Base-by-base conservation (phyloP, 1,140 invertebrate genomes). In the Drosophila pachea region DNA sequence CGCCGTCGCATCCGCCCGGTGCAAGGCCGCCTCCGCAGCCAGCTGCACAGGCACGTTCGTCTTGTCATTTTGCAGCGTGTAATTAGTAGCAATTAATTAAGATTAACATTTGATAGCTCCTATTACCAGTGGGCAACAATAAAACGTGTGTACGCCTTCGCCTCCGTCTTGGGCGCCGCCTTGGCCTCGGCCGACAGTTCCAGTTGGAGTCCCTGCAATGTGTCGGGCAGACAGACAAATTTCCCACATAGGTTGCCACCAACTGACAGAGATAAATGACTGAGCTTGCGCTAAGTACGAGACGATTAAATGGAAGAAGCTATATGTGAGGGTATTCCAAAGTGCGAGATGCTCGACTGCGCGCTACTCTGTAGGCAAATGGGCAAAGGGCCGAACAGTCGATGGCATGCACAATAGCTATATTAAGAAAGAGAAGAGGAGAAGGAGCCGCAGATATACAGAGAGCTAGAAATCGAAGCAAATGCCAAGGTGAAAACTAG, bases 41-140 rank as follows among this genome's bases (percentile, higher is more conserved):
- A 38, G 36, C 0, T 43, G 9, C 35, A 42, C 4, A 42, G 3
- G 31, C n/a, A 49, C 40, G 16, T 32, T 32, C 16, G 11, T 31
- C 40, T 29, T 35, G 29, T 35, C 38, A 33, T 33, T 31, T 53
- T 38, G 11, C 14, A 47, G 53, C 8, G 11, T 64, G 76, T 59
- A 76, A 86, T 88, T 86, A 81, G 74, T 69, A 42, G 73, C 71
- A 77, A 79, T 86, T 79, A 74, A 81, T 81, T 81, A 69, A 56
- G 73, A 81, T 86, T 78, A 84, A 74, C 73, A 73, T 74, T 70
- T 81, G 79, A 76, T 75, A 81, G 69, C 52, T 68, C 8, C 43
- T 40, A 48, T 67, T 64, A 33, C 12, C 12, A 40, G 52, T 3
- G 47, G 47, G 47, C 47, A 32, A 49, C 29, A 12, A n/a, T 42